A percentile compares a stretch with the other conserved stretches of the same genome.
phyloP scores from a whole-genome alignment of 2,797 vertebrate genomes.

The Psittacula derbiana region DNA sequence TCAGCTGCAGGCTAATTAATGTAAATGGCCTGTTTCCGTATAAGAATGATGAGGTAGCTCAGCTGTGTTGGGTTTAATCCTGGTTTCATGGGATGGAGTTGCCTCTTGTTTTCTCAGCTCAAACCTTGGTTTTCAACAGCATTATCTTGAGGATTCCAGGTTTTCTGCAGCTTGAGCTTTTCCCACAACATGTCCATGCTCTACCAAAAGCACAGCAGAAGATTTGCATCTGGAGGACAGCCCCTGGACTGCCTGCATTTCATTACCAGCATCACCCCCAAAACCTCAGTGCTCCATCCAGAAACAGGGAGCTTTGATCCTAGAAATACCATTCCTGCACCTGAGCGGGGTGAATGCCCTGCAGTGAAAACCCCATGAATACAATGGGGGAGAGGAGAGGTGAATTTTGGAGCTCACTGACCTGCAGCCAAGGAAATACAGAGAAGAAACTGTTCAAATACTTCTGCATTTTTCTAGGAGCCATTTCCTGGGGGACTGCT shows the following conservation, averaged over 20 bases:
- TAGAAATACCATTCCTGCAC: background rate
- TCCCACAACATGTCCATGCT: background rate
- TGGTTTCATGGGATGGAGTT: background rate
- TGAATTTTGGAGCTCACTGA: background rate
- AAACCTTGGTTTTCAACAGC: background rate
- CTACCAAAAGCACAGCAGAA: background rate
- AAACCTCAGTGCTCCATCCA: background rate
- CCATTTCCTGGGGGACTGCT: constrained; percentile 92
- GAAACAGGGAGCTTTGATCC: background rate
- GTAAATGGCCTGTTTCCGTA: background rate
- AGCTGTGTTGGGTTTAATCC: background rate
- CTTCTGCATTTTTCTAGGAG: constrained; percentile 79
- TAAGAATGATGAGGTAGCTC: background rate
- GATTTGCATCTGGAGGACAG: background rate
- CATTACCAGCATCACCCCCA: background rate
- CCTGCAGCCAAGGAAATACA: background rate
- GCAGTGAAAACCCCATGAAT: background rate
- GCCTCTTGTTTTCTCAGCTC: background rate
- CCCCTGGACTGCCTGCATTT: background rate
- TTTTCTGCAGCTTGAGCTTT: background rate
- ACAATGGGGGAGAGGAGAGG: background rate
- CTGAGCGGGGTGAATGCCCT: background rate
- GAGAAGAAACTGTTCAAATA: background rate
- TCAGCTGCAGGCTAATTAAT: background rate
- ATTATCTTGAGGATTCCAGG: background rate